phyloP scores from a whole-genome alignment of 2,888 invertebrate species.

The Heliconius charithonia region DNA sequence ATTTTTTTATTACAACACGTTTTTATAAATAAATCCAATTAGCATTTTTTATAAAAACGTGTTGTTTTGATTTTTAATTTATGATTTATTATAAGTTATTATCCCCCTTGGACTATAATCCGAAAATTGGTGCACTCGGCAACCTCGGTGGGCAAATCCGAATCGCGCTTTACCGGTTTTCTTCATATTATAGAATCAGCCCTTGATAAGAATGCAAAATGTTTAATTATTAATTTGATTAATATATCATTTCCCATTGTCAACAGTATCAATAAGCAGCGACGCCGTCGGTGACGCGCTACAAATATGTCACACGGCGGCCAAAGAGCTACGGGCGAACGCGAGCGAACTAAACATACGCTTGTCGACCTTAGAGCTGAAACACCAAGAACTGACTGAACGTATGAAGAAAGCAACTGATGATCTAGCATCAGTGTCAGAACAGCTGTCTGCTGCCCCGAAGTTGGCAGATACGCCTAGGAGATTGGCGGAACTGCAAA shows the following conservation, averaged over 20 bases:
- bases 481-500: slow-evolving; percentile 80
- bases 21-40: too few species aligned
- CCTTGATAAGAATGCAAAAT: too few species aligned
- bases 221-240: too few species aligned
- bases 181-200: too few species aligned
- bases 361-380: slow-evolving; percentile 82
- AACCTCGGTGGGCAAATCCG: too few species aligned
- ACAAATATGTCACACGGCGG: slow-evolving; percentile 88
- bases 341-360: slow-evolving; percentile 85
- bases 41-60: too few species aligned
- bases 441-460: slow-evolving; percentile 84
- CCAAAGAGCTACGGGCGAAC: slow-evolving; percentile 87
- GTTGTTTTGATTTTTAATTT: too few species aligned
- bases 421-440: slow-evolving; percentile 82
- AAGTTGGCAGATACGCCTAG: slow-evolving; percentile 84
- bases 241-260: slow-evolving; percentile 43
- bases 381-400: slow-evolving; percentile 73
- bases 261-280: slow-evolving; percentile 86
- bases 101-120: too few species aligned
- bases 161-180: too few species aligned
- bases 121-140: too few species aligned
- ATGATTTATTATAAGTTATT: too few species aligned
- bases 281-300: slow-evolving; percentile 87
- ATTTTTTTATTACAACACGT: too few species aligned
- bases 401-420: slow-evolving; percentile 72